Evolutionary conservation across 2,113 vertebrate genomes (phyloP), one percentile per base, ranked within the genome.

Genomic region (Lichenostomus cassidix): DNA sequence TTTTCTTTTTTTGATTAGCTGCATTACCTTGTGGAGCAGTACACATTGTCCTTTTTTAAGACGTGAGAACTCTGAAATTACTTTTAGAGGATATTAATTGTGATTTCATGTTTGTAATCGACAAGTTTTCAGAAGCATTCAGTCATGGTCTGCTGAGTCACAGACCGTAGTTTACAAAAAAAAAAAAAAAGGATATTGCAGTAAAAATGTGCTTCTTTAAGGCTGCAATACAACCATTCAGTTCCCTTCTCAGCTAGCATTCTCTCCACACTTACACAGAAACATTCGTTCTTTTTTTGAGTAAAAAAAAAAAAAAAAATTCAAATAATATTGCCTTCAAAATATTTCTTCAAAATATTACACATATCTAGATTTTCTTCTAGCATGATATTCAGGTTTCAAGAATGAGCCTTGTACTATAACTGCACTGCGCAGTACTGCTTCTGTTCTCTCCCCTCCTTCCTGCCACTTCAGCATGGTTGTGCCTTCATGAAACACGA

Each of bases 1-100:
- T 97, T 97, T 98, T 47, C 97, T 97, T 98, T 97, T 97, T 98
- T 97, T 97, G 97, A 98, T 98, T 98, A 98, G 98, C 98, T 98
- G 97, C 98, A 98, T 98, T 98, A 98, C 98, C 97, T 98, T 98
- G 98, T 99, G 98, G 98, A 98, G 98, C 98, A 98, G 98, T 99
- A 98, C 98, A 98, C 98, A 98, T 98, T 98, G 98, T 99, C 97
- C 97, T 98, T 98, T 98, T 98, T 97, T 98, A 98, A 98, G 97
- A 97, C 80, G 98, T 98, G 96, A 98, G 98, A 97, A 97, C 98
- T 98, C 97, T 97, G 97, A 98, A 98, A 98, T 98, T 98, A 98
- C 97, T 98, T 98, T 98, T 98, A 98, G 97, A 98, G 97, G 94
- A 98, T 98, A 98, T 98, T 98, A 98, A 98, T 98, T 98, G 98